Evolutionary conservation across 2,888 invertebrate species (phyloP), one percentile per base, ranked within the genome.

Genomic region (Hirudinaria manillensis): DNA sequence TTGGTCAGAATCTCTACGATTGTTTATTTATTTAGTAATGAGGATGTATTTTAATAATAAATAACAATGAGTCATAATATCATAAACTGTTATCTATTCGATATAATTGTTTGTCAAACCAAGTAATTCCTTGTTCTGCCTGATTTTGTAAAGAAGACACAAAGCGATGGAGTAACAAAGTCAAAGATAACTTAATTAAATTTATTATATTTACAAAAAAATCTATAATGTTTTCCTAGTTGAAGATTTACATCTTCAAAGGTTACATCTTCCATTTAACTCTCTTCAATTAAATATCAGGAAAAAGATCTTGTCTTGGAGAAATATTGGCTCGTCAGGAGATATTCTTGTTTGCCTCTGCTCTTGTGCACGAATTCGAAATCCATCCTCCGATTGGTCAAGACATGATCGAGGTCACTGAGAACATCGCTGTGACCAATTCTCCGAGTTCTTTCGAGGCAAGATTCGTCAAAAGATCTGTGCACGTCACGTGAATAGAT

Each of bases 271-370:
- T 1, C 16, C 45, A 19, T 65, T 29, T 1, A 3, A 4, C 21
- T 65, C 2, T 10, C 10, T n/a, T 32, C 45, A 13, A n/a, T 71
- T 21, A 24, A 6, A 19, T n/a, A 13, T 13, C 34, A 72, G 72
- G 72, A 19, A 72, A 72, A 55, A 24, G 72, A 29, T n/a, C 72
- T 13, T 72, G 72, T 36, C 2, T 55, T 51, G 72, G 72, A 3
- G 72, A 53, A 36, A 32, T 55, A 55, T 19, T 72, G 2, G 72
- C 72, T 16, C 72, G 72, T 24, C 72, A 72, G 34, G 72, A 72
- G n/a, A 19, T 72, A 2, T 72, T 72, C 61, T 32, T 72, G 24
- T 72, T 72, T 29, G 56, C 55, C 29, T 29, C 72, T 24, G 29
- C 56, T 29, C 61, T 72, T 32, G 36, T 38, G 6, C 73, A 61